Evolutionary conservation across 2,797 vertebrate species (phyloP).

Genomic region (Bradypus variegatus): DNA sequence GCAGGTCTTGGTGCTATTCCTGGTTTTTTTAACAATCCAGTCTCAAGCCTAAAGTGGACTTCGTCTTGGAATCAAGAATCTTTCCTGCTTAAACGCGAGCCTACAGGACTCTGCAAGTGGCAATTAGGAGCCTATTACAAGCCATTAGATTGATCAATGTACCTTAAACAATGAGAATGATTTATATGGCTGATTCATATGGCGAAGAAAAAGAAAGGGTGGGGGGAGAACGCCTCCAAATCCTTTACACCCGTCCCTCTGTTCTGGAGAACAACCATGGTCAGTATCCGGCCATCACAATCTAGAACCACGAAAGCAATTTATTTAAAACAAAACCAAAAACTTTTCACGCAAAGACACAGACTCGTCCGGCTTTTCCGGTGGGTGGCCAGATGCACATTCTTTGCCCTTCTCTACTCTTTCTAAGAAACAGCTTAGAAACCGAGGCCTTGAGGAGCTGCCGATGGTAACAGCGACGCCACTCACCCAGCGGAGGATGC

Average conservation of each 20-base stretch:
- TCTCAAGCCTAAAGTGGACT: constrained; percentile 68
- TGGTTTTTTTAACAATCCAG: constrained; percentile 59
- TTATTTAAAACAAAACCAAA: constrained; percentile 75
- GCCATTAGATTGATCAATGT: constrained; percentile 99
- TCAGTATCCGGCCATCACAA: constrained; percentile 80
- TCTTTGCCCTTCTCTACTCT: constrained; percentile 66
- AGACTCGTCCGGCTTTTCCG: constrained; percentile 73
- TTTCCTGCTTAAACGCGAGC: constrained; percentile 79
- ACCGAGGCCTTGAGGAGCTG: constrained; percentile 45
- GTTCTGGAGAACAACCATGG: constrained; percentile 69
- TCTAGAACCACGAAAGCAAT: constrained; percentile 81
- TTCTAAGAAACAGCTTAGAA: constrained; percentile 72
- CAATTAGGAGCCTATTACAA: constrained; percentile 99
- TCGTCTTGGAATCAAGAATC: constrained; percentile 74
- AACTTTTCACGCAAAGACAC: constrained; percentile 73
- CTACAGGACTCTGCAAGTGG: constrained; percentile 84
- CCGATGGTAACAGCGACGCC: constrained; percentile 62
- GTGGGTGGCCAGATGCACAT: constrained; percentile 69
- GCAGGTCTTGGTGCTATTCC: constrained; percentile 32
- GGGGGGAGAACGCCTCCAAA: constrained; percentile 63
- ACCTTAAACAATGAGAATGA: constrained; percentile 98
- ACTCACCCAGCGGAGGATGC: background rate
- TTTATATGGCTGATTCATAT: constrained; percentile 84
- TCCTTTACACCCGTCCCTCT: constrained; percentile 81
- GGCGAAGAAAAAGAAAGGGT: constrained; percentile 69